Evolutionary conservation across 2,888 invertebrate species (phyloP).

Genomic region (Erannis defoliaria): DNA sequence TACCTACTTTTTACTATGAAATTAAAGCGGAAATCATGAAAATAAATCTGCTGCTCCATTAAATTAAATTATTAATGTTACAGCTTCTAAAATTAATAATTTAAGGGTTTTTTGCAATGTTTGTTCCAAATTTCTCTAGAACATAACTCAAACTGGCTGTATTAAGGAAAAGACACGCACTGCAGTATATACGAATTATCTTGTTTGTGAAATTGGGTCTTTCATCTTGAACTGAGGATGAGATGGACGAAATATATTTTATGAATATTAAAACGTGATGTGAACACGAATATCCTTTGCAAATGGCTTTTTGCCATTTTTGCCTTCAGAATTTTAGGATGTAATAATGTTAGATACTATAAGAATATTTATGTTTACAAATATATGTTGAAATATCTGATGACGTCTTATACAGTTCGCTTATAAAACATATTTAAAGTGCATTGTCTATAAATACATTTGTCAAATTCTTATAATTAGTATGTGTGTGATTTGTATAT

Average conservation of each 20-base stretch:
- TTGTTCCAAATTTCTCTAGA: conserved; percentile 12
- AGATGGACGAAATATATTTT: conserved; percentile 50
- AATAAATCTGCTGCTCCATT: too few species aligned
- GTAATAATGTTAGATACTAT: not conserved
- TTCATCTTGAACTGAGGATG: conserved; percentile 61
- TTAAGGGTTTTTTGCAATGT: not conserved
- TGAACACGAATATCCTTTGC: conserved; percentile 30
- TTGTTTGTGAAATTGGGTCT: conserved; percentile 66
- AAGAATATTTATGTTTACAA: too few species aligned
- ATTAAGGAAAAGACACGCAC: conserved; percentile 77
- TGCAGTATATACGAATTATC: conserved; percentile 62
- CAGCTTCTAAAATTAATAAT: too few species aligned
- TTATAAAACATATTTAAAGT: too few species aligned
- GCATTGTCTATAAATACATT: too few species aligned
- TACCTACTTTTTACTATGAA: too few species aligned
- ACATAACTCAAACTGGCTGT: conserved; percentile 67
- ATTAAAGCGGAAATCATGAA: too few species aligned
- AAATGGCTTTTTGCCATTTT: conserved; percentile 13
- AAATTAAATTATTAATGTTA: too few species aligned
- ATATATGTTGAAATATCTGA: too few species aligned
- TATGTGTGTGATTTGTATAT: too few species aligned
- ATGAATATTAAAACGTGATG: conserved; percentile 31
- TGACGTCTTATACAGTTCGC: too few species aligned
- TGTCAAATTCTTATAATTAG: too few species aligned
- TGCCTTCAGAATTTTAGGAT: conserved; percentile 4